Conservation (phyloP, 2,797 vertebrate genomes). For the Macropus fuliginosus region DNA sequence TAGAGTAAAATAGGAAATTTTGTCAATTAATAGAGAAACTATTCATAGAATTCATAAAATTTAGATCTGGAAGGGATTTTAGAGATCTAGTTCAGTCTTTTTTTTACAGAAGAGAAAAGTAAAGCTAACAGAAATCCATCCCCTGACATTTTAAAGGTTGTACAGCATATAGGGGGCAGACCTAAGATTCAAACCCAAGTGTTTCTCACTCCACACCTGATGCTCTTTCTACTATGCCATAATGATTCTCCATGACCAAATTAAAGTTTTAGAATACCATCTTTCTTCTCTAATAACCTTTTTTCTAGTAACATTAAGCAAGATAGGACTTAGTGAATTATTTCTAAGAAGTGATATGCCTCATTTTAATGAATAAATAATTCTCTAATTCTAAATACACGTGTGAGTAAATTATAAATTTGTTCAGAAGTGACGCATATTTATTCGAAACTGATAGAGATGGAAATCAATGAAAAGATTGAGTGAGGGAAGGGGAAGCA, state of each 20-base stretch:
- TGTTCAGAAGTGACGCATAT: constrained; percentile 5
- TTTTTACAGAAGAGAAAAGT: neutral
- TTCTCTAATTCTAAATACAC: neutral
- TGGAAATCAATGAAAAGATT: neutral
- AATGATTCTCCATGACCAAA: neutral
- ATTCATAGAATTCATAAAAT: neutral
- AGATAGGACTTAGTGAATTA: neutral
- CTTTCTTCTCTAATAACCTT: neutral
- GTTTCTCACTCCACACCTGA: neutral
- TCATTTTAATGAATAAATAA: neutral
- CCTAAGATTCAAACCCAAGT: neutral
- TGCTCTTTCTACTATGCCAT: neutral
- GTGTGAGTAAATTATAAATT: constrained; percentile 26
- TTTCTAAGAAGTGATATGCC: neutral
- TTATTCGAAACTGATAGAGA: neutral
- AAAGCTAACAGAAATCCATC: neutral
- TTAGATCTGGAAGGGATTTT: neutral
- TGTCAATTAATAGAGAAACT: constrained; percentile 1
- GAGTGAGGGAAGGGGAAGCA: neutral
- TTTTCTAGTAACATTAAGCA: neutral
- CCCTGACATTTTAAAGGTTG: neutral
- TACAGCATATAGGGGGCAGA: neutral
- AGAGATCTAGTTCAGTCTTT: neutral
- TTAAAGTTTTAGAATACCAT: neutral
- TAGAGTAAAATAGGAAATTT: constrained; percentile 14